Percentiles rank a stretch among this genome's conserved stretches.
Conservation (phyloP, 1,140 invertebrate species). For the Pogonognathellus flavescens region DNA sequence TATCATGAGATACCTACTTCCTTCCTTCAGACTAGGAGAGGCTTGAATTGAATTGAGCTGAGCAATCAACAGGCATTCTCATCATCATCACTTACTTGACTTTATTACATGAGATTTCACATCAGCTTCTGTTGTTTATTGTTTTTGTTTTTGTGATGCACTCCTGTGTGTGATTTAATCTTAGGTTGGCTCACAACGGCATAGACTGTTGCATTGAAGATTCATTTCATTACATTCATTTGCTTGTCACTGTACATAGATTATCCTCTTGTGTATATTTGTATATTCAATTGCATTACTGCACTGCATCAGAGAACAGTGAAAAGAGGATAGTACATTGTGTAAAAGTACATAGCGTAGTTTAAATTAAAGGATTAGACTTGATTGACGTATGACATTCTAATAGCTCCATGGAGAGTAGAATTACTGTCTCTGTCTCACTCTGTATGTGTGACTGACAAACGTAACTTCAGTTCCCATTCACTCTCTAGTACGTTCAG, state of each 20-base stretch:
- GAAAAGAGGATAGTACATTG: neutral
- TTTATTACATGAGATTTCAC: slow-evolving; percentile 32
- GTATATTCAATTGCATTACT: neutral
- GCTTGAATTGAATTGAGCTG: slow-evolving; percentile 22
- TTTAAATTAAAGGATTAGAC: slow-evolving; percentile 11
- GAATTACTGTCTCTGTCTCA: slow-evolving; percentile 28
- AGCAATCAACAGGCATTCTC: slow-evolving; percentile 40
- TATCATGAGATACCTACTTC: neutral
- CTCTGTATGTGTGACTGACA: slow-evolving; percentile 27
- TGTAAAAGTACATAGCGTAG: neutral
- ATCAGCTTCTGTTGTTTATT: slow-evolving; percentile 17
- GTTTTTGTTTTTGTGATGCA: slow-evolving; percentile 2
- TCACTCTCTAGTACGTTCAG: neutral
- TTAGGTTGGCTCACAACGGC: neutral
- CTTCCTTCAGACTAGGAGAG: neutral
- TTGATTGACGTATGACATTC: slow-evolving; percentile 37
- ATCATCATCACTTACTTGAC: slow-evolving; percentile 36
- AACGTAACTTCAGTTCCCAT: neutral
- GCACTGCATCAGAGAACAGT: slow-evolving; percentile 1
- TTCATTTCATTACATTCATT: slow-evolving; percentile 33
- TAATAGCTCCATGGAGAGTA: slow-evolving; percentile 23
- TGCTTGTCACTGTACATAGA: neutral
- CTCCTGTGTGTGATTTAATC: neutral
- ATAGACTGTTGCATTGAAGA: neutral
- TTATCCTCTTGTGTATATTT: neutral